phyloP scores from a whole-genome alignment of 2,113 vertebrate genomes.

The Macrotus californicus region DNA sequence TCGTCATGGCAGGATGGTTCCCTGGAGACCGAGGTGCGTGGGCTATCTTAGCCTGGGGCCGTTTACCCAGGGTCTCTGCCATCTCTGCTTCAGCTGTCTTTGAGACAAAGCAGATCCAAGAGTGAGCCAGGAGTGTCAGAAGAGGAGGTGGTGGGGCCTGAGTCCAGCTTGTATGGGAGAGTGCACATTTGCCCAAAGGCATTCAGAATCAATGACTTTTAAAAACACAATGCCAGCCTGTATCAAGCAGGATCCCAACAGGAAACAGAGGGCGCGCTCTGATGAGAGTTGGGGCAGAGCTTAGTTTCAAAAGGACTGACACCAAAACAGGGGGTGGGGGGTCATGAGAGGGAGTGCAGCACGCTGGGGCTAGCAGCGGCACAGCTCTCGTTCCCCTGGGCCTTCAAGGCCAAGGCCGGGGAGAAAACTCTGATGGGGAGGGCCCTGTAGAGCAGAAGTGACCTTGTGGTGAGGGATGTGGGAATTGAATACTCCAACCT shows the following conservation, averaged over 20 bases:
- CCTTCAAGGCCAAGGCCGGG: neutral
- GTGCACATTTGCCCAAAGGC: neutral
- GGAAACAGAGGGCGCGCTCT: conserved; percentile 48
- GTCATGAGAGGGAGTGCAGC: neutral
- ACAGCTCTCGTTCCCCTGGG: neutral
- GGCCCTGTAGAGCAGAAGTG: neutral
- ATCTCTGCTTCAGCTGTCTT: neutral
- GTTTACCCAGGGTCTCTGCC: neutral
- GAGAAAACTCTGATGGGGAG: neutral
- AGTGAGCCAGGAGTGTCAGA: neutral
- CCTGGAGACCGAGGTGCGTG: neutral
- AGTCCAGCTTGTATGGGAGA: neutral
- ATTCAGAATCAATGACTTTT: conserved; percentile 11
- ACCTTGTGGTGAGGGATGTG: neutral
- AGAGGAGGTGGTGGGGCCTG: fast-evolving
- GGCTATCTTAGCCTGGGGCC: neutral
- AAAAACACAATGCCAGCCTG: neutral
- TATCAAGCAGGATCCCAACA: neutral
- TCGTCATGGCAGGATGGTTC: too few species aligned
- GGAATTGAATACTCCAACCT: neutral
- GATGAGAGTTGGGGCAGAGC: conserved; percentile 14
- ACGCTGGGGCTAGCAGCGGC: neutral
- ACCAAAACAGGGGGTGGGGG: neutral
- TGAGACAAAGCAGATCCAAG: neutral
- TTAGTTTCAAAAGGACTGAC: conserved; percentile 32